These are phyloP conservation scores for Azemiops feae DNA, from an alignment of 2,113 vertebrate species.

Conservation along the genomic window DNA sequence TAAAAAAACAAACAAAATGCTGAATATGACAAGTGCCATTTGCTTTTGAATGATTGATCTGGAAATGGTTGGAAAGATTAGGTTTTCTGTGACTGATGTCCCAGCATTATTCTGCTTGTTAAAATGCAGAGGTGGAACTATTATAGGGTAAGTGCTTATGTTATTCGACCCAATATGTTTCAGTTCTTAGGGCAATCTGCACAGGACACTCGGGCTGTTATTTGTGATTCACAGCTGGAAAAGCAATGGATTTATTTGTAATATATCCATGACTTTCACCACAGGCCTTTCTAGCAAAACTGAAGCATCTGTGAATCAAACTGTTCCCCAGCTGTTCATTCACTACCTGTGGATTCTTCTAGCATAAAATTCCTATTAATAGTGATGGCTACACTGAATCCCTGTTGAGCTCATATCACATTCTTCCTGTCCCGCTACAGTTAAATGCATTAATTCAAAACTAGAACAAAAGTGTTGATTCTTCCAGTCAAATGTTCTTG, in stretches of 20 bases:
- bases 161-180: constrained; percentile 23
- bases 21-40: not conserved
- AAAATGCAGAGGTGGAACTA: constrained; percentile 33
- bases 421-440: constrained; percentile 17
- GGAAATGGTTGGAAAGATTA: not conserved
- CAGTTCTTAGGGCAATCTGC: constrained; percentile 55
- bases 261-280: constrained; percentile 67
- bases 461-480: constrained; percentile 22
- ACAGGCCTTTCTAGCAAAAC: constrained; percentile 54
- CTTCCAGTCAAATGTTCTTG: constrained; percentile 35
- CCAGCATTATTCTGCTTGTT: constrained; percentile 21
- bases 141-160: constrained; percentile 22
- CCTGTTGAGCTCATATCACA: constrained; percentile 40
- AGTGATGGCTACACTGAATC: constrained; percentile 42
- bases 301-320: constrained; percentile 66
- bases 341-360: constrained; percentile 47
- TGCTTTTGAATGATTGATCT: constrained; percentile 2
- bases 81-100: constrained; percentile 3
- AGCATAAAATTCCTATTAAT: constrained; percentile 44
- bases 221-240: constrained; percentile 67
- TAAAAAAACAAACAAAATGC: not conserved
- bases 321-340: constrained; percentile 67
- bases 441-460: constrained; percentile 35
- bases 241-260: constrained; percentile 62
- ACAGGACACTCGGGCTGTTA: constrained; percentile 35